A percentile compares a stretch with the other conserved stretches of the same genome.
Evolutionary conservation across 2,888 invertebrate species (phyloP).

Genomic region (Epistrophe grossulariae): DNA sequence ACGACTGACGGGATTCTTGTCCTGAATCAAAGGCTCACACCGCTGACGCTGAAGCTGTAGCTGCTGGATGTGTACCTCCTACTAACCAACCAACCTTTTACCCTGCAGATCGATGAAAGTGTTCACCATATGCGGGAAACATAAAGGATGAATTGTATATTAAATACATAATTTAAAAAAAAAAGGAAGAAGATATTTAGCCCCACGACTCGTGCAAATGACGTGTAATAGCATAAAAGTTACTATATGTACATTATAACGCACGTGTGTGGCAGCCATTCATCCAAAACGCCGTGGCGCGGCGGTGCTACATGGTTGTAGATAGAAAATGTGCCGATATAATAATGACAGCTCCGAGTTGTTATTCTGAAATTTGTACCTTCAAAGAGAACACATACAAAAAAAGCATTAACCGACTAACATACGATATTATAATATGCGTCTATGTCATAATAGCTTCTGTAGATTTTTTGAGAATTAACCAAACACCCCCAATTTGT

Average conservation of each 20-base stretch:
- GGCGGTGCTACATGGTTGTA: slow-evolving; percentile 24
- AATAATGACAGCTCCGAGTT: slow-evolving; percentile 50
- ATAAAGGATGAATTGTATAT: slow-evolving; percentile 50
- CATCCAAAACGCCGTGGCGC: slow-evolving; percentile 10
- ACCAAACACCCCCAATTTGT: slow-evolving; percentile 43
- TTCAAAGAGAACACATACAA: slow-evolving; percentile 28
- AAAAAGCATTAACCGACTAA: slow-evolving; percentile 25
- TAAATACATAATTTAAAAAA: slow-evolving; percentile 42
- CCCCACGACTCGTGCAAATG: slow-evolving; percentile 44
- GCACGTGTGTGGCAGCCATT: slow-evolving; percentile 47
- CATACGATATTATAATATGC: slow-evolving; percentile 21
- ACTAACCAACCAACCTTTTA: slow-evolving; percentile 4
- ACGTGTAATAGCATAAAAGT: slow-evolving; percentile 50
- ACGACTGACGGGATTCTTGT: slow-evolving; percentile 58
- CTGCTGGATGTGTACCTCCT: slow-evolving; percentile 25
- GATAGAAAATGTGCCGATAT: slow-evolving; percentile 42
- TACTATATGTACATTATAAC: slow-evolving; percentile 40
- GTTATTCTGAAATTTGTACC: slow-evolving; percentile 38
- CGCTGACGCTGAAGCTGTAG: background rate
- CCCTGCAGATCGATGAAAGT: slow-evolving; percentile 55
- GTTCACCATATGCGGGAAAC: slow-evolving; percentile 25
- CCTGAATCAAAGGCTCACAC: slow-evolving; percentile 34
- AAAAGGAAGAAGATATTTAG: slow-evolving; percentile 15
- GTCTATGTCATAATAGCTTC: slow-evolving; percentile 22
- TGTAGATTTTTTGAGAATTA: slow-evolving; percentile 48